Conservation (phyloP, 2,797 vertebrate species). For the Lateolabrax maculatus region DNA sequence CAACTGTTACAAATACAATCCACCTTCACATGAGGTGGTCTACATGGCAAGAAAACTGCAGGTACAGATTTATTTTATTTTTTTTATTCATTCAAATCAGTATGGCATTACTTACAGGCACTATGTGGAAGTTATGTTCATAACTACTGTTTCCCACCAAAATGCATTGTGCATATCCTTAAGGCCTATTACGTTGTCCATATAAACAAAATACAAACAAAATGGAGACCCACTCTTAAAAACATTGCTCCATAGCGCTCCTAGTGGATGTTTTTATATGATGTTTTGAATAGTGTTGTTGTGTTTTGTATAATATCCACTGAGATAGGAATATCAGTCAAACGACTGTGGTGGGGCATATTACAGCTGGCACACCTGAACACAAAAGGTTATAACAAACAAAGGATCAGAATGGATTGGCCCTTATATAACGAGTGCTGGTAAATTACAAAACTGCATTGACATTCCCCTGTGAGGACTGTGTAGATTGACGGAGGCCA, state of each 20-base stretch:
- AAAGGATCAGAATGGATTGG: neutral
- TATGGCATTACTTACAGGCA: neutral
- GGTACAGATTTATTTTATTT: conserved; percentile 76
- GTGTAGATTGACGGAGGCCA: neutral
- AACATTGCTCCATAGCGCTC: too few species aligned
- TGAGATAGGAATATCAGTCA: too few species aligned
- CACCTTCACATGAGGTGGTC: conserved; percentile 90
- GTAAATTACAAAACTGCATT: neutral
- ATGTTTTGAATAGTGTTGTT: too few species aligned
- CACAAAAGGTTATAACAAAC: neutral
- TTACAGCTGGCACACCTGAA: neutral
- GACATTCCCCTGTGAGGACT: neutral
- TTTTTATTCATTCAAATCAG: neutral
- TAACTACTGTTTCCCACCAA: neutral
- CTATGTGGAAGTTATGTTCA: neutral
- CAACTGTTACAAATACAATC: conserved; percentile 92
- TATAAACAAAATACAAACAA: too few species aligned
- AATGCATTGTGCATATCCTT: neutral
- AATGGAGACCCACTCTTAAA: too few species aligned
- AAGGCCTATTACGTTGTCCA: too few species aligned
- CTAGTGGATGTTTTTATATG: too few species aligned
- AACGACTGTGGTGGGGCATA: too few species aligned
- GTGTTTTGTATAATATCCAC: too few species aligned
- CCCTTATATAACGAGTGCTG: neutral
- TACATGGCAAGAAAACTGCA: conserved; percentile 93